Base-by-base conservation (phyloP, 2,797 vertebrate genomes). In the Buceros bicornis region DNA sequence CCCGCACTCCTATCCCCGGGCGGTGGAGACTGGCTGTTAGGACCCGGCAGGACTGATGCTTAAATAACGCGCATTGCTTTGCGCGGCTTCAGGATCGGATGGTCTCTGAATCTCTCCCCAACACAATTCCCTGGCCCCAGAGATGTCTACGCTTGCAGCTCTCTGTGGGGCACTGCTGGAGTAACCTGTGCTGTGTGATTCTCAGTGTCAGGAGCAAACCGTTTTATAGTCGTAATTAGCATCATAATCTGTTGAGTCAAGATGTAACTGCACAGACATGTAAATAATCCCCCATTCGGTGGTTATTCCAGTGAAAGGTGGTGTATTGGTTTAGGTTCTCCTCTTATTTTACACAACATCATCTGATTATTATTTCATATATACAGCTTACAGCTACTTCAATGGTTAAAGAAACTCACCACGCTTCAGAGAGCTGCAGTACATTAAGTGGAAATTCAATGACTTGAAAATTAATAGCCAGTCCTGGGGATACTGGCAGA, bases 381-480 rank as follows among this genome's bases (percentile, higher is more conserved):
- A 28, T 31, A 76, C 51, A 85, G 64, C 8, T 88, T 82, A 70
- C 85, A 58, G 77, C 70, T 87, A 77, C 58, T 87, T 69, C 93
- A 89, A 77, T 56, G 50, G 61, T 84, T 91, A 80, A 88, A 83
- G 66, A 81, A 86, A 70, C 81, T 91, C 73, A 43, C 66, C 62
- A 66, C 5, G 29, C 87, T 90, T 91, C 91, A 76, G 87, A 78
- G 54, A 79, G 40, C 91, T 91, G 76, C 89, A 88, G 73, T 62
- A 61, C 66, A 47, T 90, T 83, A 86, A 93, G 50, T 82, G 89
- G 90, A 96, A 94, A 95, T 90, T 82, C 91, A 91, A 72, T 2
- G 8, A 93, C 91, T 91, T 82, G 72, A 95, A 94, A 94, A 96
- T 94, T 94, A 96, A 95, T 95, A 91, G 89, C 69, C 80, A 10